Percentiles rank a stretch among this genome's conserved stretches.
These are phyloP conservation scores for Anomalospiza imberbis DNA, from an alignment of 2,797 vertebrate species.

Conservation along the genomic window DNA sequence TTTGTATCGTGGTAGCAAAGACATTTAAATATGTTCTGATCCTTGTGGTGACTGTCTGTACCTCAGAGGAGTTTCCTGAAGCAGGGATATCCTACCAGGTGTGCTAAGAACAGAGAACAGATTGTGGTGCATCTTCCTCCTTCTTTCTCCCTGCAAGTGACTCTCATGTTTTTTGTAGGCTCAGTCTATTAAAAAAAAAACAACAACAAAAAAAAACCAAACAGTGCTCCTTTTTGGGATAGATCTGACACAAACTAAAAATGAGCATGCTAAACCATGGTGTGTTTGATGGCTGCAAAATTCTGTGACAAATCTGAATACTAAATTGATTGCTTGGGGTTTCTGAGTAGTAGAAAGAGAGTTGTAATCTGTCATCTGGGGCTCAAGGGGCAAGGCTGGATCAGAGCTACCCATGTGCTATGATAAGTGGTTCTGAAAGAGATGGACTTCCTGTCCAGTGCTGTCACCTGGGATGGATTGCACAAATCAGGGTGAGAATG, in stretches of 20 bases:
- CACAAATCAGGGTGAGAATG: neutral
- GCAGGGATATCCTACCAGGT: neutral
- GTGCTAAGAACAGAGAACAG: neutral
- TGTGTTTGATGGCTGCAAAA: neutral
- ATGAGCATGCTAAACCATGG: neutral
- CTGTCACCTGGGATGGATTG: neutral
- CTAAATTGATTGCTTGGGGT: neutral
- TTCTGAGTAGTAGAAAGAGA: neutral
- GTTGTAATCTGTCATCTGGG: neutral
- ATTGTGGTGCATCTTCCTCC: neutral
- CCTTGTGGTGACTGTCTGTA: neutral
- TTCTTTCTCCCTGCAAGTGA: neutral
- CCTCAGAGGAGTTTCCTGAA: neutral
- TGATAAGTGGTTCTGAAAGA: neutral
- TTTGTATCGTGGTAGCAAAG: neutral
- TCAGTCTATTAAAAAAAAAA: neutral
- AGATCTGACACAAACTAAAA: neutral
- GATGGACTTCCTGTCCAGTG: neutral
- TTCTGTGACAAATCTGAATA: neutral
- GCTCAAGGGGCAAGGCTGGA: neutral
- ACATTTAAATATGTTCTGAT: neutral
- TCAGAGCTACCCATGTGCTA: neutral
- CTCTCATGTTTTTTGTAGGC: neutral
- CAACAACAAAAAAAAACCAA: neutral
- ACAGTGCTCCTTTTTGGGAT: neutral